Conservation (phyloP, 2,797 vertebrate genomes). For the Alosa sapidissima region DNA sequence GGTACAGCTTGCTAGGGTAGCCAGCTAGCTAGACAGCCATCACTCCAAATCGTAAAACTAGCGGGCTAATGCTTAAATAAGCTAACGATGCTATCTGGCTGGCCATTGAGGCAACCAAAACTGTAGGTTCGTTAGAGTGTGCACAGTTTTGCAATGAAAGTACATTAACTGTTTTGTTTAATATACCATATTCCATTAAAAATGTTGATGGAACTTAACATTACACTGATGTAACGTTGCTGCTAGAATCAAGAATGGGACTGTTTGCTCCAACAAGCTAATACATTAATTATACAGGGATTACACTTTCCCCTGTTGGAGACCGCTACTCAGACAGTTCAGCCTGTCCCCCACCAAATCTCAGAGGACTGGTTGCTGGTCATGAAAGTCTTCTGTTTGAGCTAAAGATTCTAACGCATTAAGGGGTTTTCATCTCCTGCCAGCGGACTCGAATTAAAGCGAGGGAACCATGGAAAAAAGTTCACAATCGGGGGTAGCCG, state of each 20-base stretch:
- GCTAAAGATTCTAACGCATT: not conserved
- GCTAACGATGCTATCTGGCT: slow-evolving; percentile 28
- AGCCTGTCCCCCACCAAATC: not conserved
- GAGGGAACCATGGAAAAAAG: slow-evolving; percentile 7
- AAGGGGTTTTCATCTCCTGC: not conserved
- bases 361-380: not conserved
- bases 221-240: not conserved
- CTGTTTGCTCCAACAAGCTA: slow-evolving; percentile 17
- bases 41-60: slow-evolving; percentile 5
- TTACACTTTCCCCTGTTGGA: slow-evolving; percentile 3
- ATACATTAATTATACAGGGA: not conserved
- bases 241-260: not conserved
- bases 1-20: slow-evolving; percentile 20
- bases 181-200: no score
- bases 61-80: slow-evolving; percentile 17
- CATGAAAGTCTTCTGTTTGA: not conserved
- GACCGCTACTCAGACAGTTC: slow-evolving; percentile 14
- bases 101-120: not conserved
- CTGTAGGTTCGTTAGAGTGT: not conserved
- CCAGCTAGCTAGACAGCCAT: slow-evolving; percentile 27
- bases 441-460: not conserved
- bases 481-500: not conserved
- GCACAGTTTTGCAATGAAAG: not conserved
- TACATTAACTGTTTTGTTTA: not conserved
- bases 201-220: no score